phyloP scores from a whole-genome alignment of 2,888 invertebrate genomes.

The Dyspetes luteomarginatus region DNA sequence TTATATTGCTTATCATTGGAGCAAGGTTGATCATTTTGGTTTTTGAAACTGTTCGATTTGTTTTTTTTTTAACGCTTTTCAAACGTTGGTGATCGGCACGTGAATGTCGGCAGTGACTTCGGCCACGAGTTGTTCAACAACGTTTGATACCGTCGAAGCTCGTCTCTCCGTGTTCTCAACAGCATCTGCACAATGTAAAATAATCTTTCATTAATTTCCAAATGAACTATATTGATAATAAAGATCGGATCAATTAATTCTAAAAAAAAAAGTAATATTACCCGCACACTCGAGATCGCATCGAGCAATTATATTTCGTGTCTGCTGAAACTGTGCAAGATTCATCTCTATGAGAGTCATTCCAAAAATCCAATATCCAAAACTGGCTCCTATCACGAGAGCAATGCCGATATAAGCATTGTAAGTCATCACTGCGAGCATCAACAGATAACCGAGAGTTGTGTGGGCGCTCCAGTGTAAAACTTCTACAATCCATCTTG shows the following conservation, averaged over 20 bases:
- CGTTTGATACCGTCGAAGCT: conserved; percentile 72
- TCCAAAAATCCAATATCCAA: conserved; percentile 86
- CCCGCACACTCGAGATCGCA: conserved; percentile 79
- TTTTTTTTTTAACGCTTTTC: neutral
- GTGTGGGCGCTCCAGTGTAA: conserved; percentile 85
- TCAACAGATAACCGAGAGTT: conserved; percentile 88
- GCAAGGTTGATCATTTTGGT: neutral
- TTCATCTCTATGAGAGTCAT: conserved; percentile 84
- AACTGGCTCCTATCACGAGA: conserved; percentile 86
- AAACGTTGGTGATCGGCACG: conserved; percentile 2
- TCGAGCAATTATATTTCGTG: conserved; percentile 66
- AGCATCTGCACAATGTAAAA: conserved; percentile 70
- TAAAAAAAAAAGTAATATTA: conserved; percentile 51
- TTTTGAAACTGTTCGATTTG: neutral
- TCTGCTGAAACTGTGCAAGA: conserved; percentile 83
- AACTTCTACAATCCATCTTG: conserved; percentile 83
- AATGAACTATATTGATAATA: neutral
- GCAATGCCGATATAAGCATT: conserved; percentile 88
- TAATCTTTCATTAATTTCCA: neutral
- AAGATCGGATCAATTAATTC: neutral
- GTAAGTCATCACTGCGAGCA: conserved; percentile 90
- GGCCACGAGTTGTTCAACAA: conserved; percentile 74
- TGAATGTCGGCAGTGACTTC: conserved; percentile 76
- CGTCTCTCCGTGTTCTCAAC: conserved; percentile 71
- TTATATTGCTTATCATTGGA: neutral